A percentile compares a stretch with the other conserved stretches of the same genome.
Conservation (phyloP, 2,888 invertebrate species). For the Dicycla oo region DNA sequence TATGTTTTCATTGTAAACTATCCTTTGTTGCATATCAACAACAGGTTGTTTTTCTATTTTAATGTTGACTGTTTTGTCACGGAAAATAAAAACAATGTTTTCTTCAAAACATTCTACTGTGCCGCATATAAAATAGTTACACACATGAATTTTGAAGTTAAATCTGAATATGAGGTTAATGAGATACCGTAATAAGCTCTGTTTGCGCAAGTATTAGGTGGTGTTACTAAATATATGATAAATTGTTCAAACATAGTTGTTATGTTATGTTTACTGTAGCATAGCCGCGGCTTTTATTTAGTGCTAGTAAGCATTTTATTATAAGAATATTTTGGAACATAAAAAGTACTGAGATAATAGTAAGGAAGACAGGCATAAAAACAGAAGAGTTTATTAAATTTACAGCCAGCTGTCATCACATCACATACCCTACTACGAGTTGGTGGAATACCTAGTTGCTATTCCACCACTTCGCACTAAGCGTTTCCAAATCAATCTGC, state of each 20-base stretch:
- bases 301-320: background rate
- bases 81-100: constrained; percentile 2
- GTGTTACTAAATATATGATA: constrained; percentile 49
- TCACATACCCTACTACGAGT: too few species aligned
- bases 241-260: constrained; percentile 52
- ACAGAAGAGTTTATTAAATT: background rate
- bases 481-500: too few species aligned
- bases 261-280: constrained; percentile 33
- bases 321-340: background rate
- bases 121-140: constrained; percentile 10
- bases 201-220: constrained; percentile 50
- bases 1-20: constrained; percentile 27
- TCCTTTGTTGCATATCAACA: constrained; percentile 1
- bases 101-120: background rate
- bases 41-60: constrained; percentile 13
- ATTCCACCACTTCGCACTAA: too few species aligned
- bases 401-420: background rate
- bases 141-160: constrained; percentile 37
- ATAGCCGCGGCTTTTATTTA: background rate
- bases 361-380: background rate
- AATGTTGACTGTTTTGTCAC: constrained; percentile 1
- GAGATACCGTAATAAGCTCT: constrained; percentile 43
- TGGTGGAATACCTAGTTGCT: too few species aligned
- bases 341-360: background rate
- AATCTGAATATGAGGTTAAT: constrained; percentile 59